Evolutionary conservation across 92 coral and sea anemone species (phyloP).

Genomic region (Palythoa caribaeorum): DNA sequence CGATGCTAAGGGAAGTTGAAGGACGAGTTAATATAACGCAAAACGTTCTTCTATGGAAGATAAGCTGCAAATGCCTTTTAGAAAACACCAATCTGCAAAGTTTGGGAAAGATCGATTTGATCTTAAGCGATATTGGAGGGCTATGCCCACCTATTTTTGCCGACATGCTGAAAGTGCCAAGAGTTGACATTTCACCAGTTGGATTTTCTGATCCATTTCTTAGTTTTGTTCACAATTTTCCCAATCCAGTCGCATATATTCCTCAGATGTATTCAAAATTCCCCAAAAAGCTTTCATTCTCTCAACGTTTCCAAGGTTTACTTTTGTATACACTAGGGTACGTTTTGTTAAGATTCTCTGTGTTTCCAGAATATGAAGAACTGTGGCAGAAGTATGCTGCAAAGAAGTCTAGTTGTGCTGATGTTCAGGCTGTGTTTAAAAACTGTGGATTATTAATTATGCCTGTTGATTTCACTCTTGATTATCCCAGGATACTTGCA

Average conservation of each 20-base stretch:
- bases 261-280: conserved; percentile 71
- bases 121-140: conserved; percentile 78
- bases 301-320: conserved; percentile 62
- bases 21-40: conserved; percentile 59
- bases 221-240: conserved; percentile 78
- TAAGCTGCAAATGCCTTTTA: conserved; percentile 71
- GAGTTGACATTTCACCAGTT: conserved; percentile 80
- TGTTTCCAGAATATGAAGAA: conserved; percentile 64
- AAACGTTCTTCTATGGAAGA: conserved; percentile 54
- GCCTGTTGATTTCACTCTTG: conserved; percentile 83
- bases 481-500: conserved; percentile 77
- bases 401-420: conserved; percentile 56
- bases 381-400: conserved; percentile 77
- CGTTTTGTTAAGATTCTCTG: conserved; percentile 37
- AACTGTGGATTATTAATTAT: conserved; percentile 72
- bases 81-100: conserved; percentile 37
- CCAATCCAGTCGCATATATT: conserved; percentile 71
- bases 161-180: conserved; percentile 70
- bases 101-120: conserved; percentile 55
- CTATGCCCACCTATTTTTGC: conserved; percentile 82
- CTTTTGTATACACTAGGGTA: conserved; percentile 64
- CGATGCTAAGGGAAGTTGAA: conserved; percentile 63
- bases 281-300: conserved; percentile 64
- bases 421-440: conserved; percentile 67
- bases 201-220: conserved; percentile 80